Conservation (phyloP, 2,888 invertebrate genomes). For the Hypercompe scribonia region DNA sequence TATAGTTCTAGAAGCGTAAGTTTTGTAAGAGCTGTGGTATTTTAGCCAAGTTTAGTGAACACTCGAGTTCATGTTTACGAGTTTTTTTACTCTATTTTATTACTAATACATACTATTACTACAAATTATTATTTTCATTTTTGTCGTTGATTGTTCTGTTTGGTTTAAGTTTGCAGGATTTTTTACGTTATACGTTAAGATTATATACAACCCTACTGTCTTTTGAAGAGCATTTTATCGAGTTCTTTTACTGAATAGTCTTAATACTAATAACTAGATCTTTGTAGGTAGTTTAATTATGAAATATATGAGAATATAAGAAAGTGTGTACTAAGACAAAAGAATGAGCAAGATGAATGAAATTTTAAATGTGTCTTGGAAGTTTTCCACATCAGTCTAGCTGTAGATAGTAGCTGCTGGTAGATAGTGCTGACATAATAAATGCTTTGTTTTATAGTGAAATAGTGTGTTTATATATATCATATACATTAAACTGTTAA, state of each 20-base stretch:
- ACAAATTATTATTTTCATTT: neutral
- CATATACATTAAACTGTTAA: neutral
- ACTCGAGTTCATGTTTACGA: neutral
- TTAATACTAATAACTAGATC: neutral
- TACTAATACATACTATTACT: too few species aligned
- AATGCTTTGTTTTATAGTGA: constrained; percentile 37
- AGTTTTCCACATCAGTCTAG: constrained; percentile 38
- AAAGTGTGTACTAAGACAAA: neutral
- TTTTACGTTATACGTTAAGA: neutral
- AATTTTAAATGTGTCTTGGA: constrained; percentile 51
- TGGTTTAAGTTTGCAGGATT: neutral
- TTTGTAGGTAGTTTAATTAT: neutral
- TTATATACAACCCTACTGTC: neutral
- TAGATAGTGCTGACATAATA: constrained; percentile 39
- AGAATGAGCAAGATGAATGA: constrained; percentile 30
- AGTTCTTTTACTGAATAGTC: neutral
- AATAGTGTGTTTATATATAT: constrained; percentile 34
- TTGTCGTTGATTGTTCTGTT: neutral
- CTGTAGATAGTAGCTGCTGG: constrained; percentile 30
- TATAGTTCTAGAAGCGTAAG: neutral
- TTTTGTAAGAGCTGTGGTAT: neutral
- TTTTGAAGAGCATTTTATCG: neutral
- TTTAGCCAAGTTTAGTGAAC: neutral
- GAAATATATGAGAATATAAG: neutral
- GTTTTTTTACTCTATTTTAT: too few species aligned